Evolutionary conservation across 35 echinoderm and acorn worm species (phyloP).

Genomic region (Apostichopus japonicus): DNA sequence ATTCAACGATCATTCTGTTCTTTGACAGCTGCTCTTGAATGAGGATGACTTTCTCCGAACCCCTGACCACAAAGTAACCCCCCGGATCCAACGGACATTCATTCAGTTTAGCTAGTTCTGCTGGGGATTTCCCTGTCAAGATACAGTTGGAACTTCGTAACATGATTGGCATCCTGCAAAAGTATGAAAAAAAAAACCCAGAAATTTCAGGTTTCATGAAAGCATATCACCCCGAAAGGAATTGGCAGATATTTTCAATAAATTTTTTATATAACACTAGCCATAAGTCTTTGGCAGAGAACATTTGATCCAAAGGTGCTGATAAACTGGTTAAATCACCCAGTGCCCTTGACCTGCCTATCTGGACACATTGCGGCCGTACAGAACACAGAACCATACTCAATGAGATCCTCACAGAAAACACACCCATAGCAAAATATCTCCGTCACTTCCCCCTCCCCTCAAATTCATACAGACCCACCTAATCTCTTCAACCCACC

Average conservation of each 20-base stretch:
- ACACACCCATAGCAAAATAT: no score
- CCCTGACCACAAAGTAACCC: conserved; percentile 91
- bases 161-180: conserved; percentile 96
- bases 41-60: conserved; percentile 94
- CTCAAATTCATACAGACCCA: no score
- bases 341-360: no score
- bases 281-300: no score
- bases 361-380: no score
- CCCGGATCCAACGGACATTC: conserved; percentile 97
- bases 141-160: conserved; percentile 97
- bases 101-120: conserved; percentile 89
- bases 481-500: no score
- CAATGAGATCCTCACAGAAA: no score
- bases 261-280: no score
- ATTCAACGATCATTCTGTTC: conserved; percentile 98
- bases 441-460: no score
- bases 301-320: no score
- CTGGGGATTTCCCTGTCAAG: conserved; percentile 81
- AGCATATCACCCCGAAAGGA: background rate
- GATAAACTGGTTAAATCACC: no score
- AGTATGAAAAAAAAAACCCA: background rate
- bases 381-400: no score
- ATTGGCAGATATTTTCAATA: background rate
- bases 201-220: background rate
- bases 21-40: conserved; percentile 97